Conservation (phyloP, 2,797 vertebrate species). For the Myripristis murdjan region DNA sequence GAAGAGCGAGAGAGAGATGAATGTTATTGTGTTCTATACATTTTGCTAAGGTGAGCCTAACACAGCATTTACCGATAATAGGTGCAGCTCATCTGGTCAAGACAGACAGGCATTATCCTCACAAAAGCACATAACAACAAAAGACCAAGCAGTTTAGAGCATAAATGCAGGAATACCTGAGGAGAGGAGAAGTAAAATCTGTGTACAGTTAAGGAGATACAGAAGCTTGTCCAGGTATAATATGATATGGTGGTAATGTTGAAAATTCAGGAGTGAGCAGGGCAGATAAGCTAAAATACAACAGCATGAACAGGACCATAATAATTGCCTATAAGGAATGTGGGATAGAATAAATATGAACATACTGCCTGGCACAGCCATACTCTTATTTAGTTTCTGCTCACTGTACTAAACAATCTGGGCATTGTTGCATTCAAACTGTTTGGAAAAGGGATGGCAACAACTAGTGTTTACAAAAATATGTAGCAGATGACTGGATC, state of each 20-base stretch:
- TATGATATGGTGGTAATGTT: too few species aligned
- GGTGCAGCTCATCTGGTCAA: conserved; percentile 41
- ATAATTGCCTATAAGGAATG: background rate
- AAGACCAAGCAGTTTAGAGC: conserved; percentile 45
- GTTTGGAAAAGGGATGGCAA: too few species aligned
- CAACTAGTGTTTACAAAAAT: too few species aligned
- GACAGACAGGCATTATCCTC: conserved; percentile 57
- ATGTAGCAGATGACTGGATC: too few species aligned
- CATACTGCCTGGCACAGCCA: too few species aligned
- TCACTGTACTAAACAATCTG: too few species aligned
- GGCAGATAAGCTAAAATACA: background rate
- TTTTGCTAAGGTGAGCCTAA: conserved; percentile 43
- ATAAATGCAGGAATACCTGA: conserved; percentile 11
- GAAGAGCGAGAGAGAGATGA: conserved; percentile 57
- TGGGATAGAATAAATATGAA: background rate
- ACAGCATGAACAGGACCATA: conserved; percentile 11
- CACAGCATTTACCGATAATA: conserved; percentile 51
- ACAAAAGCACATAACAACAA: conserved; percentile 54
- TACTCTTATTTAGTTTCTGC: too few species aligned
- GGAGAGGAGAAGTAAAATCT: conserved; percentile 11
- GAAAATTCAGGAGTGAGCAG: background rate
- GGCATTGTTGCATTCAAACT: too few species aligned
- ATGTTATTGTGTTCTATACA: conserved; percentile 35
- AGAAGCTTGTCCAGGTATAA: too few species aligned
- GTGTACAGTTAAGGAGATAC: conserved; percentile 44